Percentiles rank a stretch among this genome's conserved stretches.
Conservation (phyloP, 2,888 invertebrate species). For the Heteromurus nitidus region DNA sequence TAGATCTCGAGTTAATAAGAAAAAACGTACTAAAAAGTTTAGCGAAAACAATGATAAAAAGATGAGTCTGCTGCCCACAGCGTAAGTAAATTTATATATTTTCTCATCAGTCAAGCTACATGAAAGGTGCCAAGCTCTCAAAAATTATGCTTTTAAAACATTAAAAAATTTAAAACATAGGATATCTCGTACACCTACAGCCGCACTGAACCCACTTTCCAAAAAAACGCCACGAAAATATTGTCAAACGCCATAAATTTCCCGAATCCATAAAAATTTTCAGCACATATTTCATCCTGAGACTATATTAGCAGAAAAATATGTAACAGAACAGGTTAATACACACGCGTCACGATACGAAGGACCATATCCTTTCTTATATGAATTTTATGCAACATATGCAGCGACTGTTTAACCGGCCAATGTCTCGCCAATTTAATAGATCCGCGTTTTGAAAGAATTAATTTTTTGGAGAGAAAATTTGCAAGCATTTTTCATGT, state of each 20-base stretch:
- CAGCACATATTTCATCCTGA: conserved; percentile 35
- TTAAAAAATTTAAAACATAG: too few relatives aligned
- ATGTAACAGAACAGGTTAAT: conserved; percentile 38
- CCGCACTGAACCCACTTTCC: too few relatives aligned
- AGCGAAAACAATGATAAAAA: conserved; percentile 23
- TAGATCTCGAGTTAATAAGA: conserved; percentile 41
- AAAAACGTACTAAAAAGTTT: conserved; percentile 19
- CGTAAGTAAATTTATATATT: too few relatives aligned
- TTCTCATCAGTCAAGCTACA: too few relatives aligned
- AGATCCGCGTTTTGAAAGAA: too few relatives aligned
- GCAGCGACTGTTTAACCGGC: conserved; percentile 15
- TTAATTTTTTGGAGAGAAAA: background rate
- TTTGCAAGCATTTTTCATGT: conserved; percentile 2
- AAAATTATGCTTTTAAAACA: too few relatives aligned
- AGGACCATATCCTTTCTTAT: too few relatives aligned
- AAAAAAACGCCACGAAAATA: background rate
- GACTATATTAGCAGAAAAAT: background rate
- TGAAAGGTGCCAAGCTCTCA: too few relatives aligned
- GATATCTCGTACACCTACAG: too few relatives aligned
- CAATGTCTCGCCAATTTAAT: too few relatives aligned
- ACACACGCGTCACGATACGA: too few relatives aligned
- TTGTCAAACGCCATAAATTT: conserved; percentile 36
- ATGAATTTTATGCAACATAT: too few relatives aligned
- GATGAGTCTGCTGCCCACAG: background rate
- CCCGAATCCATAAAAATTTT: conserved; percentile 45